These are phyloP conservation scores for Micrasema longulum DNA, from an alignment of 1,140 invertebrate species.

Conservation along the genomic window DNA sequence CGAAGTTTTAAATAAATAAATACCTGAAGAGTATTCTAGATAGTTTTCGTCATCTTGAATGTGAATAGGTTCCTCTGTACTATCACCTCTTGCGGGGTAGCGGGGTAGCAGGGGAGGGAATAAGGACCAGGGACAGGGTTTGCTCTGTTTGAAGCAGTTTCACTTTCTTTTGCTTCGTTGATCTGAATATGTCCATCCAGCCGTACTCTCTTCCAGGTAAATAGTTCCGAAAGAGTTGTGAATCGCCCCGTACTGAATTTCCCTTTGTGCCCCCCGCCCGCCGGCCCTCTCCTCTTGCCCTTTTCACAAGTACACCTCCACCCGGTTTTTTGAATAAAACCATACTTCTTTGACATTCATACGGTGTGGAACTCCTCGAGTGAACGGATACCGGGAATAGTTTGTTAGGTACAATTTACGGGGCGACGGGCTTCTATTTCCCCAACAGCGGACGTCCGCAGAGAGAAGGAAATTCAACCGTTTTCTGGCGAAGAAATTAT, in stretches of 20 bases:
- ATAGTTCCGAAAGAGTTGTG: constrained; percentile 52
- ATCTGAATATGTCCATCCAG: constrained; percentile 46
- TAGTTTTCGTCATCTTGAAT: too few relatives aligned
- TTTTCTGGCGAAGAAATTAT: too few relatives aligned
- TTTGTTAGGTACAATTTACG: constrained; percentile 45
- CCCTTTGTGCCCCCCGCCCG: constrained; percentile 41
- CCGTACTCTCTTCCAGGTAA: constrained; percentile 53
- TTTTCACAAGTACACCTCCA: constrained; percentile 6
- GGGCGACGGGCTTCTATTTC: constrained; percentile 6
- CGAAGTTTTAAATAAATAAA: too few relatives aligned
- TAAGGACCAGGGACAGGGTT: not conserved
- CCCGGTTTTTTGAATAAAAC: constrained; percentile 47
- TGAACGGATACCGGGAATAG: constrained; percentile 38
- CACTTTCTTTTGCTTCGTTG: constrained; percentile 49
- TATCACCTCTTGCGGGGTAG: too few relatives aligned
- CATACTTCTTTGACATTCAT: constrained; percentile 53
- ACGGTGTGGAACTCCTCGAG: constrained; percentile 28
- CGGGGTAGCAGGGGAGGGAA: too few relatives aligned
- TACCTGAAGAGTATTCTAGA: too few relatives aligned
- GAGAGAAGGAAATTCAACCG: constrained; percentile 1
- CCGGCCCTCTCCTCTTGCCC: not conserved
- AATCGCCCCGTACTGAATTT: constrained; percentile 43
- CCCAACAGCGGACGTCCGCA: constrained; percentile 10
- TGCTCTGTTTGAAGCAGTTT: constrained; percentile 35
- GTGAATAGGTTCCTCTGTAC: too few relatives aligned